phyloP scores from a whole-genome alignment of 2,113 vertebrate genomes.

The Pelvicachromis taeniatus region DNA sequence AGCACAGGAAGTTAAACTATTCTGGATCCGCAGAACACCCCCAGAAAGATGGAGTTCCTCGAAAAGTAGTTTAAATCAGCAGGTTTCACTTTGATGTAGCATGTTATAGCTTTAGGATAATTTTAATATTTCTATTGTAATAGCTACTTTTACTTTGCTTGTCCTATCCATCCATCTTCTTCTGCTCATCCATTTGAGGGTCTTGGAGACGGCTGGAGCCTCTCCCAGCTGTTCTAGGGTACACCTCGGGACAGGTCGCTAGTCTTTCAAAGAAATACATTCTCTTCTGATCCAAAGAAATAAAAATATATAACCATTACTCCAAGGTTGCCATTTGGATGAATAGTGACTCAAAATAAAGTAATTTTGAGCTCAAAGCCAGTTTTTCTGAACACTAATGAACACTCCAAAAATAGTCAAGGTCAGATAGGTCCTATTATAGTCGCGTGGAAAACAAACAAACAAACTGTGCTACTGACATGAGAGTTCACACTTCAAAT shows the following conservation, averaged over 20 bases:
- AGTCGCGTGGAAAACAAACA: too few species aligned
- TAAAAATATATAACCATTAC: background rate
- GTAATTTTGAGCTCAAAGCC: background rate
- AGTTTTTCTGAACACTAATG: background rate
- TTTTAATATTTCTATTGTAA: background rate
- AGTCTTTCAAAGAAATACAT: background rate
- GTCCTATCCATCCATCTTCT: too few species aligned
- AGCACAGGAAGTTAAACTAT: background rate
- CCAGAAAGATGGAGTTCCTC: background rate
- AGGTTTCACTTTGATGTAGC: background rate
- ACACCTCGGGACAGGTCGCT: background rate
- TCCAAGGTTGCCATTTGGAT: background rate
- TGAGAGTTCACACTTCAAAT: background rate
- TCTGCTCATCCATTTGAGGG: background rate
- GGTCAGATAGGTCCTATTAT: background rate
- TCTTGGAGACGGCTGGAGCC: background rate
- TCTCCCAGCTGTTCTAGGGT: background rate
- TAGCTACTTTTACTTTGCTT: background rate
- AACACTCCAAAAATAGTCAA: background rate
- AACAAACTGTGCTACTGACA: background rate
- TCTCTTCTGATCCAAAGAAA: background rate
- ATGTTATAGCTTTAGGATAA: background rate
- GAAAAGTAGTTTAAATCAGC: background rate
- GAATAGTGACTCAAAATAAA: background rate
- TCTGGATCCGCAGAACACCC: background rate